Evolutionary conservation across 2,797 vertebrate species (phyloP).

Genomic region (Staurois parvus): DNA sequence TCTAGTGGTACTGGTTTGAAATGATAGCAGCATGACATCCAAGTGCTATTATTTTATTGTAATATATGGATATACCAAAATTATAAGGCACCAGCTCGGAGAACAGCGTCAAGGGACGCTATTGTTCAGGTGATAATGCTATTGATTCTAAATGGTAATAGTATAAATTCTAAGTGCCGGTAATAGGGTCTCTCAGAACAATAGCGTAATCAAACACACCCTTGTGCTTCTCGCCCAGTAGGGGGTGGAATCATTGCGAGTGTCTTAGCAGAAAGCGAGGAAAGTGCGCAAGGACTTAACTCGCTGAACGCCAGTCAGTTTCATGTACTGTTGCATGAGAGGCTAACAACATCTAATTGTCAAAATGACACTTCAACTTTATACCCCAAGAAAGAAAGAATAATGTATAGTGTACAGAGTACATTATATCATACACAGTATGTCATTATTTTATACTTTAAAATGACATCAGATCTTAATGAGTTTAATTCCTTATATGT

Average conservation of each 20-base stretch:
- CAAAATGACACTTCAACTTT: too few relatives aligned
- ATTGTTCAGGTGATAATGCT: slow-evolving; percentile 59
- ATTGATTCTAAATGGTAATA: slow-evolving; percentile 60
- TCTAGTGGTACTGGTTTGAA: slow-evolving; percentile 18
- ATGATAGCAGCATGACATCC: slow-evolving; percentile 52
- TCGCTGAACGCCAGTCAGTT: neutral
- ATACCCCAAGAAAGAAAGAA: too few relatives aligned
- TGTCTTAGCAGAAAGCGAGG: slow-evolving; percentile 34
- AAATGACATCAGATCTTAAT: too few relatives aligned
- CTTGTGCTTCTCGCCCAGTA: slow-evolving; percentile 44
- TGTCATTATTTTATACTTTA: too few relatives aligned
- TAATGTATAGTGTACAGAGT: too few relatives aligned
- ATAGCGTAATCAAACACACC: slow-evolving; percentile 61
- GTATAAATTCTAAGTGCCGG: slow-evolving; percentile 55
- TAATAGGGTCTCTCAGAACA: slow-evolving; percentile 59
- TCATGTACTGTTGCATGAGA: neutral
- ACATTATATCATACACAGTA: too few relatives aligned
- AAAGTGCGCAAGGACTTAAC: slow-evolving; percentile 31
- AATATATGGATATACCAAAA: slow-evolving; percentile 57
- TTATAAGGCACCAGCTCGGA: slow-evolving; percentile 48
- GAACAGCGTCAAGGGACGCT: slow-evolving; percentile 24
- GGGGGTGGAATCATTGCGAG: slow-evolving; percentile 48
- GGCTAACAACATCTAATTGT: too few relatives aligned
- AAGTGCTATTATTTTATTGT: slow-evolving; percentile 52
- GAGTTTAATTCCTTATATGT: too few relatives aligned